These are phyloP conservation scores for Peromyscus maniculatus DNA, from an alignment of 2,113 vertebrate genomes.

Conservation along the genomic window DNA sequence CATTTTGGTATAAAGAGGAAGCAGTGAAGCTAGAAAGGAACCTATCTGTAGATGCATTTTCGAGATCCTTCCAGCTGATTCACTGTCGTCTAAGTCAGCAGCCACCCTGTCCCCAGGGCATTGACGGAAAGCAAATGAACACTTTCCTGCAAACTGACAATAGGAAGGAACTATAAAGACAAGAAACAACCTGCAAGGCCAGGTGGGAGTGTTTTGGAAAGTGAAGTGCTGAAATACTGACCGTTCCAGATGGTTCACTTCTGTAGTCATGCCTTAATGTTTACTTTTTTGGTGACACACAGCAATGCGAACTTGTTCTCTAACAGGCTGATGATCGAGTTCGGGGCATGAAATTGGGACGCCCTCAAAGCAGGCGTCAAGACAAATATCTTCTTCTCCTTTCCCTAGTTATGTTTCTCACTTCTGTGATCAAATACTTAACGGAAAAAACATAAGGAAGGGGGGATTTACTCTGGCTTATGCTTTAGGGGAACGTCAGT, in stretches of 20 bases:
- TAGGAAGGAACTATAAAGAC: slow-evolving; percentile 52
- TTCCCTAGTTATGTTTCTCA: neutral
- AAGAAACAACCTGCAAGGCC: slow-evolving; percentile 65
- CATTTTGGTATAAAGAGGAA: slow-evolving; percentile 29
- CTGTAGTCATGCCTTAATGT: neutral
- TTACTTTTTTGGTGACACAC: neutral
- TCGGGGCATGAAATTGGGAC: neutral
- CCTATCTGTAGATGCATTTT: neutral
- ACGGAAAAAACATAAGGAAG: neutral
- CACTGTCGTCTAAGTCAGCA: slow-evolving; percentile 63
- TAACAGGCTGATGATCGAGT: slow-evolving; percentile 9
- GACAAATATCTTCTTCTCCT: neutral
- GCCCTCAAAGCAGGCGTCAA: neutral
- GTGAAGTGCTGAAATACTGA: slow-evolving; percentile 42
- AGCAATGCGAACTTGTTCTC: neutral
- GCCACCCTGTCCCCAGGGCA: slow-evolving; percentile 74
- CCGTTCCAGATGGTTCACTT: slow-evolving; percentile 61
- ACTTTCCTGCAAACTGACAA: slow-evolving; percentile 42
- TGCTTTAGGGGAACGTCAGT: neutral
- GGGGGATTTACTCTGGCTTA: neutral
- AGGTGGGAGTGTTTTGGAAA: slow-evolving; percentile 45
- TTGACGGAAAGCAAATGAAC: slow-evolving; percentile 14
- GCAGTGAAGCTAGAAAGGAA: neutral
- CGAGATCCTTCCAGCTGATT: slow-evolving; percentile 56
- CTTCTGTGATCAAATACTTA: neutral